Evolutionary conservation across 2,888 invertebrate genomes (phyloP).

Genomic region (Beris morrisii): DNA sequence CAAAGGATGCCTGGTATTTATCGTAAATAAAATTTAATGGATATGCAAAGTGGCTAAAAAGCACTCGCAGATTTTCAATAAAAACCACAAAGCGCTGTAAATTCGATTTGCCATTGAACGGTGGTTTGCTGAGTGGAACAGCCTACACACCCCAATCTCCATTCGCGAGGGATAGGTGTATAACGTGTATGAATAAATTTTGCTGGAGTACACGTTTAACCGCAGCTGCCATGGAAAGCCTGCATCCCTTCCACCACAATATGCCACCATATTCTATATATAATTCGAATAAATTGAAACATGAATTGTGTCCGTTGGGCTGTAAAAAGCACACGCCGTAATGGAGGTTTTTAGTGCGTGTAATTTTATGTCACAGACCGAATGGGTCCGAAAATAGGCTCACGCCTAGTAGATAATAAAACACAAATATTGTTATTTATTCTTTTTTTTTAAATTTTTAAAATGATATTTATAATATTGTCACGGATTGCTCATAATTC

Average conservation of each 20-base stretch:
- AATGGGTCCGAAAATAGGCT: no score
- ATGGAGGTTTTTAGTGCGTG: background rate
- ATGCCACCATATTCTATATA: background rate
- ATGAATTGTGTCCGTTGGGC: constrained; percentile 13
- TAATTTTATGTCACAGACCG: no score
- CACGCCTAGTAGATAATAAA: no score
- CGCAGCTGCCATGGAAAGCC: constrained; percentile 2
- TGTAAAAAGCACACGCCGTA: constrained; percentile 29
- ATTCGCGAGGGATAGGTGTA: no score
- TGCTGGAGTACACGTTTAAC: constrained; percentile 24
- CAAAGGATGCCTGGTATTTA: constrained; percentile 1
- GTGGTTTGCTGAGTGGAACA: constrained; percentile 13
- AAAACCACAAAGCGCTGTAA: constrained; percentile 30
- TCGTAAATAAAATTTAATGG: constrained; percentile 21
- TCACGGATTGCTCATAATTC: no score
- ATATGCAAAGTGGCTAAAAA: constrained; percentile 19
- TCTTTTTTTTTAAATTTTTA: no score
- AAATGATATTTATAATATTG: no score
- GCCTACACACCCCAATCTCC: no score
- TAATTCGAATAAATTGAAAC: constrained; percentile 30
- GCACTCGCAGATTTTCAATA: constrained; percentile 22
- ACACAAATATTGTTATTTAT: no score
- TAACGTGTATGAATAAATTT: constrained; percentile 27
- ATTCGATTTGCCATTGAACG: constrained; percentile 25
- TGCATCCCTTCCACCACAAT: background rate